A percentile compares a stretch with the other conserved stretches of the same genome.
Evolutionary conservation across 2,797 vertebrate genomes (phyloP).

Genomic region (Neosilurus mollespiculum): DNA sequence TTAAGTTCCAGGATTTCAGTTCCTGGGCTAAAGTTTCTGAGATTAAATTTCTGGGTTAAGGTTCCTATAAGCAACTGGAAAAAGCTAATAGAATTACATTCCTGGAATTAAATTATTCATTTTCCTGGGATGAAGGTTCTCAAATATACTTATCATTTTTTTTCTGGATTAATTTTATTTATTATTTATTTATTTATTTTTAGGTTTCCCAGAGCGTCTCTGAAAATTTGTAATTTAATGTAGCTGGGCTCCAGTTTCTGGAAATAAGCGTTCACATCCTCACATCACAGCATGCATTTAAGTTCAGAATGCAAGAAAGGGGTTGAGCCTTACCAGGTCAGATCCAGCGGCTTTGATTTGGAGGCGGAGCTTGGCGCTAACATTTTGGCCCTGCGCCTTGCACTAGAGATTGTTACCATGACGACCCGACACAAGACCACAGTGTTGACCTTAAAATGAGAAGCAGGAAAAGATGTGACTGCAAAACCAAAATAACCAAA

Average conservation of each 20-base stretch:
- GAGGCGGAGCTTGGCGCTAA: conserved; percentile 82
- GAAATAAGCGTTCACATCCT: neutral
- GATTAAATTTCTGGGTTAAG: neutral
- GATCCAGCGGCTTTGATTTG: conserved; percentile 78
- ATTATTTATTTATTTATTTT: too few relatives aligned
- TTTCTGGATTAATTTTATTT: neutral
- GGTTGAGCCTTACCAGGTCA: conserved; percentile 82
- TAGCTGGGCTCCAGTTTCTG: neutral
- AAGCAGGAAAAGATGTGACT: conserved; percentile 41
- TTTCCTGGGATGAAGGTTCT: too few relatives aligned
- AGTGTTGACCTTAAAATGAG: conserved; percentile 79
- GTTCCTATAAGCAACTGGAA: neutral
- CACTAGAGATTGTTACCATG: conserved; percentile 86
- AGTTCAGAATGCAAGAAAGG: neutral
- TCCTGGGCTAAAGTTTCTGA: neutral
- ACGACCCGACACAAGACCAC: conserved; percentile 87
- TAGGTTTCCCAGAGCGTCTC: too few relatives aligned
- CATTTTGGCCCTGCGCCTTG: conserved; percentile 81
- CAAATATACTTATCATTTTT: too few relatives aligned
- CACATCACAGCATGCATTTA: neutral
- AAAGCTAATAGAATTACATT: neutral
- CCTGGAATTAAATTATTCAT: neutral
- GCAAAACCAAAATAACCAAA: neutral
- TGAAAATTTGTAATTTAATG: neutral
- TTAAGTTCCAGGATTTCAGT: neutral